Evolutionary conservation across 53 echinoderm and acorn worm genomes (phyloP).

Genomic region (Mesocentrotus franciscanus): DNA sequence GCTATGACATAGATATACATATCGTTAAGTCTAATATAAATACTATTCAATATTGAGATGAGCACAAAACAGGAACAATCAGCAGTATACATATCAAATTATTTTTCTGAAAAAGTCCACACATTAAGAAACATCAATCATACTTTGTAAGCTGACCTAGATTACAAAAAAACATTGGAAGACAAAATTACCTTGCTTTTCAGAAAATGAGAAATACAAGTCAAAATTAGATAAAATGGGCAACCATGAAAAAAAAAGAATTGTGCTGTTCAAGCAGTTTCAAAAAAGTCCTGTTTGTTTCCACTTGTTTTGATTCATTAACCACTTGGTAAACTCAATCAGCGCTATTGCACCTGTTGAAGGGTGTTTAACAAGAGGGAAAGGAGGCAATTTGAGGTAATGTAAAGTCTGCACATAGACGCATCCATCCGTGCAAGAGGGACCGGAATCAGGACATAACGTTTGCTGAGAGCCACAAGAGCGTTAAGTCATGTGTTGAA

Average conservation of each 20-base stretch:
- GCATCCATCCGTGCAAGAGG: background rate
- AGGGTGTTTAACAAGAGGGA: background rate
- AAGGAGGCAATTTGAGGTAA: background rate
- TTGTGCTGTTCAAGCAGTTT: background rate
- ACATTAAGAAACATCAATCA: slow-evolving; percentile 34
- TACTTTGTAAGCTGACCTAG: slow-evolving; percentile 43
- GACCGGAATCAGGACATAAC: background rate
- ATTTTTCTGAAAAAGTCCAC: slow-evolving; percentile 4
- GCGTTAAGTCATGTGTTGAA: background rate
- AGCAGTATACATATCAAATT: slow-evolving; percentile 12
- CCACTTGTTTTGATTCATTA: background rate
- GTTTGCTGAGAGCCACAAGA: background rate
- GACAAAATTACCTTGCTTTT: slow-evolving; percentile 8
- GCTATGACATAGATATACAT: background rate
- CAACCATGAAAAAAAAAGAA: background rate
- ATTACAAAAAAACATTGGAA: slow-evolving; percentile 50
- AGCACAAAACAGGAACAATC: background rate
- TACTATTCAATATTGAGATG: background rate
- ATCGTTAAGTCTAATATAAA: background rate
- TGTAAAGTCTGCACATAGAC: background rate
- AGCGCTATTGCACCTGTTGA: slow-evolving; percentile 2
- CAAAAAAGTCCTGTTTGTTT: background rate
- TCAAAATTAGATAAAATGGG: background rate
- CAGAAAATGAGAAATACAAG: background rate
- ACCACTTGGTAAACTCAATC: background rate